Evolutionary conservation across 2,797 vertebrate genomes (phyloP).

Genomic region (Telmatherina bonti): DNA sequence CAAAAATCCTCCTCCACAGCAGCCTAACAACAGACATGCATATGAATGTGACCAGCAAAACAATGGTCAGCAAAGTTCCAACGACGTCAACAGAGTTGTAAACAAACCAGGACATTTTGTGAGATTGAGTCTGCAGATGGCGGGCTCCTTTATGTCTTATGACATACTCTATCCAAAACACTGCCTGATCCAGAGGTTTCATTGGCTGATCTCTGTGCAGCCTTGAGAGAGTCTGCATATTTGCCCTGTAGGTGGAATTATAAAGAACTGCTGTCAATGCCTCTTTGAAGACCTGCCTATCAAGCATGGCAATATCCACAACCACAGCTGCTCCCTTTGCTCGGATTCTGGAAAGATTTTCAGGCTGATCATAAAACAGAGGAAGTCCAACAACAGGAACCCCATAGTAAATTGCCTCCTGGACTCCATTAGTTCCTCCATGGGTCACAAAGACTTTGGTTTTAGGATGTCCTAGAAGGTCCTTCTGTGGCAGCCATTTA

Average conservation of each 20-base stretch:
- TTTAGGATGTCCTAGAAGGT: constrained; percentile 82
- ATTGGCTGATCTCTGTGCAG: constrained; percentile 78
- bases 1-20: constrained; percentile 45
- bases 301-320: constrained; percentile 61
- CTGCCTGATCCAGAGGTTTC: constrained; percentile 73
- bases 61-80: constrained; percentile 38
- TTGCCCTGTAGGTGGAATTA: constrained; percentile 74
- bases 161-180: constrained; percentile 84
- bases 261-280: constrained; percentile 69
- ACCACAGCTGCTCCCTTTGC: constrained; percentile 72
- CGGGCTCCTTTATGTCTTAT: constrained; percentile 80
- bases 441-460: constrained; percentile 79
- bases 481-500: constrained; percentile 83
- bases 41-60: constrained; percentile 33
- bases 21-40: constrained; percentile 40
- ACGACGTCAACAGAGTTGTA: constrained; percentile 78
- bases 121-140: constrained; percentile 71
- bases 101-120: constrained; percentile 79
- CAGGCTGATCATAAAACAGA: constrained; percentile 79
- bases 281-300: constrained; percentile 67
- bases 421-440: constrained; percentile 80
- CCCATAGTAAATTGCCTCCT: constrained; percentile 81
- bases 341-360: constrained; percentile 77
- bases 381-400: constrained; percentile 74
- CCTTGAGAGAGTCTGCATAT: constrained; percentile 79